Percentiles rank a stretch among this genome's conserved stretches.
Conservation (phyloP, 2,888 invertebrate species). For the Pachycephus smyrnensis region DNA sequence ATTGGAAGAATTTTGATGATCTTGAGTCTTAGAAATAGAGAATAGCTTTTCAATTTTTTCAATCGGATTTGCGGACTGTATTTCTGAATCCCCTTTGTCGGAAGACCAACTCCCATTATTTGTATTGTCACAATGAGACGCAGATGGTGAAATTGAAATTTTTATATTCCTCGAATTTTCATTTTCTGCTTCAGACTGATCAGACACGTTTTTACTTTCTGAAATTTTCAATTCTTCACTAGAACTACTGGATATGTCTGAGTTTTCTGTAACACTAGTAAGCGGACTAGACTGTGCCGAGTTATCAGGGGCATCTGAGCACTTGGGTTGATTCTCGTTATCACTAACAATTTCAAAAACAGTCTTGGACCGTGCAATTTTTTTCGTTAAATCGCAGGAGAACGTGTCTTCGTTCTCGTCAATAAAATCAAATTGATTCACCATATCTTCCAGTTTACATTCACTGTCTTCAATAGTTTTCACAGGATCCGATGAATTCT, state of each 20-base stretch:
- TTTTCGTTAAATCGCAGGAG: background rate
- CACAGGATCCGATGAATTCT: background rate
- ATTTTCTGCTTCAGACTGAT: background rate
- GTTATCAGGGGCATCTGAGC: background rate
- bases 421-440: background rate
- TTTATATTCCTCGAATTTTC: background rate
- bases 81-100: background rate
- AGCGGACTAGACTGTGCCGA: background rate
- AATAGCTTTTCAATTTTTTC: background rate
- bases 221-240: background rate
- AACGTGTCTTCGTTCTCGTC: background rate
- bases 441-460: background rate
- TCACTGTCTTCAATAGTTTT: background rate
- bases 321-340: background rate
- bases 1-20: background rate
- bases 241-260: background rate
- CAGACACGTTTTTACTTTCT: background rate
- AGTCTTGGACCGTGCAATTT: background rate
- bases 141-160: background rate
- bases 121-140: background rate
- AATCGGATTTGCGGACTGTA: background rate
- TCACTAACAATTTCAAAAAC: background rate
- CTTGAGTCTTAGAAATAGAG: background rate
- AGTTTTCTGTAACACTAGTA: background rate
- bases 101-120: background rate